Evolutionary conservation across 2,797 vertebrate species (phyloP), one percentile per base, ranked within the genome.

Genomic region (Garrulus glandarius): DNA sequence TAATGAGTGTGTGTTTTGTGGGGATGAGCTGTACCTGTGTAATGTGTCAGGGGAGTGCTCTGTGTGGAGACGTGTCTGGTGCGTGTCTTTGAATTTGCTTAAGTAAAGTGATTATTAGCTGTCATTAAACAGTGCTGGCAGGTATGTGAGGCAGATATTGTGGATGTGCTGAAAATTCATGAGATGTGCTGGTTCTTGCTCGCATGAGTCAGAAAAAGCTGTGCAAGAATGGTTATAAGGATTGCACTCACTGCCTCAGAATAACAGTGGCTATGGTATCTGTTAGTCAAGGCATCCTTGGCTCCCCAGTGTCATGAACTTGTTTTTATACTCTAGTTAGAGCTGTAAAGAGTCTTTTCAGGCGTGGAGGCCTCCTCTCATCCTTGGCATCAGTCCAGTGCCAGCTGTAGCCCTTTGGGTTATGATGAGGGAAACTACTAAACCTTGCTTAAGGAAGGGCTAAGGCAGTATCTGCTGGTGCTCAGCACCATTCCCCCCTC

Each of bases 121-220:
- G 93, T 94, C 88, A 61, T 83, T 77, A 91, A 87, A 90, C 69
- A 87, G 26, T 23, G 49, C 37, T 92, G 91, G 64, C 60, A 91
- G 83, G 27, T 67, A 47, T 15, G 26, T 10, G 44, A 93, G 77
- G 92, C 34, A 84, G 71, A 49, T 87, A 32, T 60, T 87, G 36
- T 67, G 47, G 34, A 84, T 89, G 56, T 87, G 57, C 63, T 93
- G 81, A 85, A 94, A 80, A 96, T 86, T 75, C 61, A 74, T 70
- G 84, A 82, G 41, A n/a, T 36, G 20, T 41, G 41, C 67, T 74
- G 52, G 41, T 15, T 81, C 43, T 75, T 39, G 22, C 52, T 87
- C 0, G 2, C 0, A 1, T 37, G 39, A 94, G 52, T 79, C 61
- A 89, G 60, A 46, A 84, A 78, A 81, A 52, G 53, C 21, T 50